Conservation (phyloP, 2,113 vertebrate genomes). For the Acanthochromis polyacanthus region DNA sequence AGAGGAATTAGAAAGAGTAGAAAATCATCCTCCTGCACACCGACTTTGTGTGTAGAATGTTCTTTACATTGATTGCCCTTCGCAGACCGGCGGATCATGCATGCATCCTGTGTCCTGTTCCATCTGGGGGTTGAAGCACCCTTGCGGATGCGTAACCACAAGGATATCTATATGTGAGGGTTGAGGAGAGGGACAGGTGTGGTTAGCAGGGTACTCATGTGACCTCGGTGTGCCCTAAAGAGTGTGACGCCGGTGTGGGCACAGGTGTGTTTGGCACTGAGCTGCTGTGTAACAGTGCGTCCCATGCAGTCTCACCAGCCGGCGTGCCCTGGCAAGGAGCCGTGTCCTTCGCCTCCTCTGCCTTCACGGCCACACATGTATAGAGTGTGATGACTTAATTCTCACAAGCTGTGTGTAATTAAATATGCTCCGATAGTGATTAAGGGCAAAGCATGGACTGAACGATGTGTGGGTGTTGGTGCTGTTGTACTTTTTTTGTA, state of each 20-base stretch:
- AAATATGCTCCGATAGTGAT: slow-evolving; percentile 37
- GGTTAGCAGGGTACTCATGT: slow-evolving; percentile 63
- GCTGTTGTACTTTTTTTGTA: neutral
- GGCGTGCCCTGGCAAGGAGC: slow-evolving; percentile 74
- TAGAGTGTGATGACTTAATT: slow-evolving; percentile 66
- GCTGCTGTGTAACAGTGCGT: slow-evolving; percentile 69
- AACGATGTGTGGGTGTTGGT: slow-evolving; percentile 2
- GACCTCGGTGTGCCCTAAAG: slow-evolving; percentile 67
- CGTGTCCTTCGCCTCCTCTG: slow-evolving; percentile 77
- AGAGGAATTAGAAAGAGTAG: slow-evolving; percentile 34
- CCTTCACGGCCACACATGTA: slow-evolving; percentile 57
- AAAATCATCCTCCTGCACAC: slow-evolving; percentile 13
- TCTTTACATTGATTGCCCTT: slow-evolving; percentile 38
- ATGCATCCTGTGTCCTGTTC: slow-evolving; percentile 24
- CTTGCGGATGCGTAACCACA: slow-evolving; percentile 12
- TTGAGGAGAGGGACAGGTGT: slow-evolving; percentile 63
- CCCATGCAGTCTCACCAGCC: slow-evolving; percentile 76
- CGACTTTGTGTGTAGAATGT: slow-evolving; percentile 25
- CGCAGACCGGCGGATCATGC: neutral
- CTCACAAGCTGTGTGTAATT: slow-evolving; percentile 39
- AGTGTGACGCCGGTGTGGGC: slow-evolving; percentile 59
- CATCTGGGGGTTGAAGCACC: slow-evolving; percentile 21
- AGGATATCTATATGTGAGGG: slow-evolving; percentile 27
- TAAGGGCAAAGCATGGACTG: neutral
- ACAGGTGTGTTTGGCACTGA: slow-evolving; percentile 76